Percentiles rank a stretch among this genome's conserved stretches.
Conservation (phyloP, 1,140 invertebrate genomes). For the Holcopasites calliopsidis region DNA sequence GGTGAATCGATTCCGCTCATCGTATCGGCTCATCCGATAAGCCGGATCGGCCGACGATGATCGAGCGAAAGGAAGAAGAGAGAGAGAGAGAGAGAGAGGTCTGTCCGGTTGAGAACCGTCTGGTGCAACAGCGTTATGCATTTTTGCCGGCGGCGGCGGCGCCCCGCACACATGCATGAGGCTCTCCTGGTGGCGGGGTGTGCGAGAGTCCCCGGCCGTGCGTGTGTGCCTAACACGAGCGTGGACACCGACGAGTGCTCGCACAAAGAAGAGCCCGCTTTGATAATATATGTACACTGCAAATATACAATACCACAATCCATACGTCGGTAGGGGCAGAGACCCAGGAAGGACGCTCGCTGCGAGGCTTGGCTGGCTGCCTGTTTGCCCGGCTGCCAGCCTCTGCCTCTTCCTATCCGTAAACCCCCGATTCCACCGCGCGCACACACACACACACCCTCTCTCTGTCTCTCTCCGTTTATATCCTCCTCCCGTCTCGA, state of each 20-base stretch:
- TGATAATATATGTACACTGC: slow-evolving; percentile 74
- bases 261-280: slow-evolving; percentile 46
- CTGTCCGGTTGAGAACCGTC: slow-evolving; percentile 75
- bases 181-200: not conserved
- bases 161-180: not conserved
- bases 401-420: slow-evolving; percentile 43
- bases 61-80: slow-evolving; percentile 17
- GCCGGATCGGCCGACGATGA: slow-evolving; percentile 41
- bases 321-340: slow-evolving; percentile 73
- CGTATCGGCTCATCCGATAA: slow-evolving; percentile 47
- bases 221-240: not conserved
- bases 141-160: slow-evolving; percentile 72
- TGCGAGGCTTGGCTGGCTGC: slow-evolving; percentile 53
- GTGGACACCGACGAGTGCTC: slow-evolving; percentile 34
- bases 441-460: too few relatives aligned
- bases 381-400: slow-evolving; percentile 44
- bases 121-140: slow-evolving; percentile 70
- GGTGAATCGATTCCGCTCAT: slow-evolving; percentile 47
- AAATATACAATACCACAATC: slow-evolving; percentile 75
- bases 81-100: slow-evolving; percentile 47
- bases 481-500: not conserved
- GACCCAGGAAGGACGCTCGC: slow-evolving; percentile 78
- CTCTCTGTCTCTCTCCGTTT: slow-evolving; percentile 21
- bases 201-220: not conserved
- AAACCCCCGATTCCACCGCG: too few relatives aligned